phyloP scores from a whole-genome alignment of 2,113 vertebrate species.

The Lynx canadensis region DNA sequence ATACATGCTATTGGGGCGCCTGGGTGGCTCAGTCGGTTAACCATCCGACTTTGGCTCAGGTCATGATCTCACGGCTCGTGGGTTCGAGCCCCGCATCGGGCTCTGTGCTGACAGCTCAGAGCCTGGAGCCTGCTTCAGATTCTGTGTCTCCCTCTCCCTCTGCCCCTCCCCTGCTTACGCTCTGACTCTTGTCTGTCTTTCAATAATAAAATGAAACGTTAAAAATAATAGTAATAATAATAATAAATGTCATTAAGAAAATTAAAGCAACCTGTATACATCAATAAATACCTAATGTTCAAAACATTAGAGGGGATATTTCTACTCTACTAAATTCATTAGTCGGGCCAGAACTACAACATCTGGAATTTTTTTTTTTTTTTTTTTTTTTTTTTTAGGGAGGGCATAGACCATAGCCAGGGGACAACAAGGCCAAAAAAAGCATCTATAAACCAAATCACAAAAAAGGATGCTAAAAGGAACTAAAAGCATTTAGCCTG shows the following conservation, averaged over 20 bases:
- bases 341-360: constrained; percentile 12
- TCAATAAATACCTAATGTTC: not conserved
- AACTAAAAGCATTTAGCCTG: constrained; percentile 31
- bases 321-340: not conserved
- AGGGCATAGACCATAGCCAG: not conserved
- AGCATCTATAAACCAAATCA: not conserved
- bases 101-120: too few species aligned
- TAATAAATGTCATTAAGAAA: not conserved
- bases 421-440: not conserved
- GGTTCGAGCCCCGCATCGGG: too few species aligned
- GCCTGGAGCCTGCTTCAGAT: too few species aligned
- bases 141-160: too few species aligned
- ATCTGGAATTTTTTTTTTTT: not conserved
- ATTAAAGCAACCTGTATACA: not conserved
- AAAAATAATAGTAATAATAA: not conserved
- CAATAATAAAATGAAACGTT: too few species aligned
- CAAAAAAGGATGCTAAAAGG: constrained; percentile 26
- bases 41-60: too few species aligned
- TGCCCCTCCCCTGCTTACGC: too few species aligned
- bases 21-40: too few species aligned
- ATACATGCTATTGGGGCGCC: not conserved
- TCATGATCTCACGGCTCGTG: too few species aligned
- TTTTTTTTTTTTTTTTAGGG: not conserved
- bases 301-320: not conserved
- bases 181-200: too few species aligned